Evolutionary conservation across 2,797 vertebrate genomes (phyloP), one percentile per base, ranked within the genome.

Genomic region (Mus caroli): DNA sequence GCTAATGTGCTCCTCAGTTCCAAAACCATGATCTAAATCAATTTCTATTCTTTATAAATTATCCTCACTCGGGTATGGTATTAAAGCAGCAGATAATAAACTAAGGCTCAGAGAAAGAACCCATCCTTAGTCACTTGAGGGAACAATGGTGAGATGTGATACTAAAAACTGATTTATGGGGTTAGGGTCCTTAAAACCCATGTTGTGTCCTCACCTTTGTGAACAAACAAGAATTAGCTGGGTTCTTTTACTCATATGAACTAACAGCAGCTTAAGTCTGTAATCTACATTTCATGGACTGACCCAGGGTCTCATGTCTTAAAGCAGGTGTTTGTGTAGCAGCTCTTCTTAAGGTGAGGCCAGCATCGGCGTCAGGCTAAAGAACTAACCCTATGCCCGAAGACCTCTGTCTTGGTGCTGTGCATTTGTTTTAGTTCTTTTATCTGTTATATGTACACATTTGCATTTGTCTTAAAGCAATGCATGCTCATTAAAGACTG

Each of bases 141-240:
- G 50, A 10, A 83, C n/a, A 26, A 90, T 67, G 46, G 14, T 93
- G 73, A 88, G 46, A 58, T 19, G 0, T 52, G 13, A 76, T 82
- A 31, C 15, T 31, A 28, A 60, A 40, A 1, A 52, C 26, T 56
- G 24, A 69, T 96, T 40, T 64, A 56, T 11, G 6, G 15, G 56
- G 24, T 0, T 56, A 89, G 75, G 40, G 2, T 34, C 91, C 52
- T 93, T 73, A 60, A 26, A 86, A 75, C 43, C n/a, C 3, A 9
- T 11, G 6, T 20, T 76, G 13, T 76, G 6, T 88, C 28, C 0
- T 2, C 24, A n/a, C 19, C 17, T 76, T 75, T 62, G 52, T 75
- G 24, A 96, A 97, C 64, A 71, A 79, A 64, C 17, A 75, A 75
- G 46, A 90, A 91, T 37, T 83, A 89, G 84, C 67, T 78, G 24